Percentiles rank a stretch among this genome's conserved stretches.
These are phyloP conservation scores for Bacillus rossius DNA, from an alignment of 1,140 invertebrate species.

Conservation along the genomic window DNA sequence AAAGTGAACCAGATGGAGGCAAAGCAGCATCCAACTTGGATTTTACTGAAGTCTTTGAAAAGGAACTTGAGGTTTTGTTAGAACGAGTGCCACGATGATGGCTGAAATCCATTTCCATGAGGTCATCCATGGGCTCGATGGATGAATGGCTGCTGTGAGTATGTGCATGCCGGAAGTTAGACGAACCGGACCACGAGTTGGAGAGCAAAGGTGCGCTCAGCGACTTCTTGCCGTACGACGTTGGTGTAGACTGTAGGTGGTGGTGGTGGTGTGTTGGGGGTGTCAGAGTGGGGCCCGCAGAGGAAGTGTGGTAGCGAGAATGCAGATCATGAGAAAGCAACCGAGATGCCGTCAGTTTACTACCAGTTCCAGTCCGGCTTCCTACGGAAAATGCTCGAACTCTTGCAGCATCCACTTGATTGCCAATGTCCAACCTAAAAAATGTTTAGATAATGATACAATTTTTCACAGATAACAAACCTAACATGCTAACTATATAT, in stretches of 20 bases:
- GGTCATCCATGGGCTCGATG: constrained; percentile 63
- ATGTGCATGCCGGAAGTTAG: constrained; percentile 41
- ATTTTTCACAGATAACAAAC: too few species aligned
- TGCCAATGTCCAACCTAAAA: constrained; percentile 41
- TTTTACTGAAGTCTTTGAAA: too few species aligned
- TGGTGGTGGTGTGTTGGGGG: constrained; percentile 1
- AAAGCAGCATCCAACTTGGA: too few species aligned
- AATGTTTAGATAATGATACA: neutral
- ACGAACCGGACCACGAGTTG: constrained; percentile 30
- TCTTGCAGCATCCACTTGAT: constrained; percentile 41
- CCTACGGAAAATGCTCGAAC: constrained; percentile 66
- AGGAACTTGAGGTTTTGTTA: too few species aligned
- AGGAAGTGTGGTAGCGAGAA: neutral
- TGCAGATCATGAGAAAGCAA: neutral
- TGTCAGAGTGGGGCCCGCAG: neutral
- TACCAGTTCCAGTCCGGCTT: constrained; percentile 49
- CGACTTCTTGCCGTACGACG: constrained; percentile 41
- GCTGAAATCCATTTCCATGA: constrained; percentile 75
- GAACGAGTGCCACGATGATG: neutral
- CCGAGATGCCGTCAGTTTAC: neutral
- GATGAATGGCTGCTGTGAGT: constrained; percentile 52
- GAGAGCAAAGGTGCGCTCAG: constrained; percentile 52
- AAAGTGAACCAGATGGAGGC: too few species aligned
- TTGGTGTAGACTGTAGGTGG: neutral
- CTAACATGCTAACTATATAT: too few species aligned